Conservation (phyloP, 2,113 vertebrate genomes). For the Silurus glanis region DNA sequence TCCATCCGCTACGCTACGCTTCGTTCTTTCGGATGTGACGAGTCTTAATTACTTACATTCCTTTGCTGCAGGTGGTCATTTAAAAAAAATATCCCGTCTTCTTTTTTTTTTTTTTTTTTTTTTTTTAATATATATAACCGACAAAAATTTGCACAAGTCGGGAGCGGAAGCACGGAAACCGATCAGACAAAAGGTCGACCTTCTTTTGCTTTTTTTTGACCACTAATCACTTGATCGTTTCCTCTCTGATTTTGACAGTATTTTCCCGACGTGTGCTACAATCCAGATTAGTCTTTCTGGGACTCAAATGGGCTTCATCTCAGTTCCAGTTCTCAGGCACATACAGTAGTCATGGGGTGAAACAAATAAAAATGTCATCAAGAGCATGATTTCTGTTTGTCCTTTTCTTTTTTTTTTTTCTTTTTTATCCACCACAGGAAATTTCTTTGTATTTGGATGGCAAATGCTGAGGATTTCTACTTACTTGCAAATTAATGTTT, state of each 20-base stretch:
- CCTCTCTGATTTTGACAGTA: conserved; percentile 23
- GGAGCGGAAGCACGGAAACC: neutral
- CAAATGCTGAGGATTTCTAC: too few species aligned
- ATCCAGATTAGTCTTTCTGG: neutral
- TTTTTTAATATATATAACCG: neutral
- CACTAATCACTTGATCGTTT: neutral
- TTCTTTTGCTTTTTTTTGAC: neutral
- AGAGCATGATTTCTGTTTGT: conserved; percentile 10
- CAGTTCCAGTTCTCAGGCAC: conserved; percentile 43
- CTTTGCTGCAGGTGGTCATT: conserved; percentile 6
- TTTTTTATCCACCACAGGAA: too few species aligned
- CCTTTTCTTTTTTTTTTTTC: neutral
- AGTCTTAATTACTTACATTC: conserved; percentile 30
- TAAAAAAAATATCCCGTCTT: neutral
- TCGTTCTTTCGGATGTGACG: conserved; percentile 5
- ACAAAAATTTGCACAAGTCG: conserved; percentile 27
- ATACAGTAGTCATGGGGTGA: conserved; percentile 13
- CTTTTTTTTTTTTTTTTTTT: neutral
- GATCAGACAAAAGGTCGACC: neutral
- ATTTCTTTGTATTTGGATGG: too few species aligned
- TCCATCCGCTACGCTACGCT: neutral
- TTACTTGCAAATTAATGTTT: too few species aligned
- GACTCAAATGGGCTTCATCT: conserved; percentile 10
- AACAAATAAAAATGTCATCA: conserved; percentile 34
- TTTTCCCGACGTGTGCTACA: neutral